Evolutionary conservation across 92 coral and sea anemone species (phyloP).

Genomic region (Blastomussa wellsi): DNA sequence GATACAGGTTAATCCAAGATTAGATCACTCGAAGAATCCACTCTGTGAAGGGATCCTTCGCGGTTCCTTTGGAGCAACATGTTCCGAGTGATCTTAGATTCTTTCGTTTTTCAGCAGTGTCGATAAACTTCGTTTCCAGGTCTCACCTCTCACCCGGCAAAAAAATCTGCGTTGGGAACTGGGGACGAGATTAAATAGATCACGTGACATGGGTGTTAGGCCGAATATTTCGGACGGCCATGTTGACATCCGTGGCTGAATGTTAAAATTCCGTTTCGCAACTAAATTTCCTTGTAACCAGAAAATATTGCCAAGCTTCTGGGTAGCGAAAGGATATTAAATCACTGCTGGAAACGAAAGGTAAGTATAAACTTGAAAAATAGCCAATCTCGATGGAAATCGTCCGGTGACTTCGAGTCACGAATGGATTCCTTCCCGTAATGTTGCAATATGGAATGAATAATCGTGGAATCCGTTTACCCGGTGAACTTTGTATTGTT

Average conservation of each 20-base stretch:
- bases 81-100: too few species aligned
- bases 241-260: slow-evolving; percentile 9
- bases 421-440: too few species aligned
- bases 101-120: too few species aligned
- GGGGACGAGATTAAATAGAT: background rate
- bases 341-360: slow-evolving; percentile 9
- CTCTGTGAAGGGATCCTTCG: too few species aligned
- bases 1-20: too few species aligned
- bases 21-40: too few species aligned
- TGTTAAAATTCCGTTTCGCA: slow-evolving; percentile 1
- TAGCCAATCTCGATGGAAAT: background rate
- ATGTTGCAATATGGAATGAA: slow-evolving; percentile 4
- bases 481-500: background rate
- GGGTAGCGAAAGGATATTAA: background rate
- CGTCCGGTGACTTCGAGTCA: background rate
- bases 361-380: slow-evolving; percentile 11
- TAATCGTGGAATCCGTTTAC: background rate
- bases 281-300: background rate
- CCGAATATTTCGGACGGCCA: slow-evolving; percentile 10
- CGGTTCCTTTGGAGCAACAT: too few species aligned
- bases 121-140: background rate
- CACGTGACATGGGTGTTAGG: slow-evolving; percentile 75
- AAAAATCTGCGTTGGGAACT: background rate
- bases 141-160: background rate
- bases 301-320: background rate